Percentiles rank a stretch among this genome's conserved stretches.
phyloP scores from a whole-genome alignment of 2,797 vertebrate species.

The Danio albolineatus region DNA sequence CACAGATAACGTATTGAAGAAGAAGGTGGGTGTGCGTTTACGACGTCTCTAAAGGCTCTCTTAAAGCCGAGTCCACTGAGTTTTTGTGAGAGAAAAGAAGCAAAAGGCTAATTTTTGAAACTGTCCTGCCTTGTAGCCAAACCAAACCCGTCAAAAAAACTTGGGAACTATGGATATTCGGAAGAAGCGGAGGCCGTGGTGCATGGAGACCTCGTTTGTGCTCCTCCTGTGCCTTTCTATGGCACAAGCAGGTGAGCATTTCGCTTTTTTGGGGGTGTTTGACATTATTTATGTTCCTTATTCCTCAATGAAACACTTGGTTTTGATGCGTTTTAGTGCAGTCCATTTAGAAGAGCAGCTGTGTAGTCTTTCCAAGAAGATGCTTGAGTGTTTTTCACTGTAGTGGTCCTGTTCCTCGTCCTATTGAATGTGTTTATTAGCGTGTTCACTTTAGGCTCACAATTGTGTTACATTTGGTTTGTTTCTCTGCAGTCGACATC shows the following conservation, averaged over 20 bases:
- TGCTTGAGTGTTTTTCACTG: background rate
- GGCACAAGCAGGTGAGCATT: slow-evolving; percentile 77
- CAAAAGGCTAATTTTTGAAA: slow-evolving; percentile 65
- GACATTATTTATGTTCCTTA: background rate
- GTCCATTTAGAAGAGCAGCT: background rate
- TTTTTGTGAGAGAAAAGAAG: slow-evolving; percentile 71
- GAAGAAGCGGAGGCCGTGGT: slow-evolving; percentile 81
- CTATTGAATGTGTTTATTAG: background rate
- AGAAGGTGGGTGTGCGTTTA: slow-evolving; percentile 65
- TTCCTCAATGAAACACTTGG: background rate
- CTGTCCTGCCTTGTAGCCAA: slow-evolving; percentile 67
- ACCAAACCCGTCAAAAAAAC: slow-evolving; percentile 44
- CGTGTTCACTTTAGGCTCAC: background rate
- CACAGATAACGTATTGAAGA: slow-evolving; percentile 66
- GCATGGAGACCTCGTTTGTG: slow-evolving; percentile 72
- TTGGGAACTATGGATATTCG: slow-evolving; percentile 80
- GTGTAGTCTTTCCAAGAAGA: background rate
- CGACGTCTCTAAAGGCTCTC: slow-evolving; percentile 71
- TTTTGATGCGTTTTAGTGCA: slow-evolving; percentile 7
- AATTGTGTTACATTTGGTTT: background rate
- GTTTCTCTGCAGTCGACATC: background rate
- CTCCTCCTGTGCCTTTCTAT: slow-evolving; percentile 73
- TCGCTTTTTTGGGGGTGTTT: slow-evolving; percentile 2
- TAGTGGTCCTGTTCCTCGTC: no score
- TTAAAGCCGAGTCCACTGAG: slow-evolving; percentile 75